Evolutionary conservation across 2,797 vertebrate species (phyloP).

Genomic region (Semotilus atromaculatus): DNA sequence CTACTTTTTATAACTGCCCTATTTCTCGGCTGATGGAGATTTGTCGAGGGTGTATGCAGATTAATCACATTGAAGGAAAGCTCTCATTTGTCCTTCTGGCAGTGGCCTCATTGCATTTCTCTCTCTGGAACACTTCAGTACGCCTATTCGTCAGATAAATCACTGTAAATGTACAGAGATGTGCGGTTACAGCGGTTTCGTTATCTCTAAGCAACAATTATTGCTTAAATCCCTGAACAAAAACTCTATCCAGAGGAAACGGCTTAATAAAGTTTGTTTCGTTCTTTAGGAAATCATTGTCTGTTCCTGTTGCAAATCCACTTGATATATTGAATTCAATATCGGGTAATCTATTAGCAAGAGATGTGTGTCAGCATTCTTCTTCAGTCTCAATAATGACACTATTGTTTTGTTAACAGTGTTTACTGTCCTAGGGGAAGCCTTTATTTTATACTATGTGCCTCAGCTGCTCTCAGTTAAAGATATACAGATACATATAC

Average conservation of each 20-base stretch:
- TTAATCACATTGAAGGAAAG: conserved; percentile 54
- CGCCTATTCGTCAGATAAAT: conserved; percentile 54
- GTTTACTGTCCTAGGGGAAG: conserved; percentile 44
- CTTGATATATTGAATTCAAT: conserved; percentile 50
- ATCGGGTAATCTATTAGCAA: conserved; percentile 43
- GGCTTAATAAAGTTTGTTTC: conserved; percentile 46
- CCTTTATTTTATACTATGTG: conserved; percentile 46
- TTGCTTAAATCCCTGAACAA: conserved; percentile 39
- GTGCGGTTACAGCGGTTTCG: conserved; percentile 53
- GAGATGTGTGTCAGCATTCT: conserved; percentile 55
- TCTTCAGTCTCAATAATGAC: conserved; percentile 49
- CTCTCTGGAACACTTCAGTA: conserved; percentile 52
- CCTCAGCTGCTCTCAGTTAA: conserved; percentile 39
- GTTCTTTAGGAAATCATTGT: conserved; percentile 46
- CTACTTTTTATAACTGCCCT: conserved; percentile 52
- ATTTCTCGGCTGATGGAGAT: conserved; percentile 49
- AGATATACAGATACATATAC: background rate
- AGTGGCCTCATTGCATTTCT: conserved; percentile 53
- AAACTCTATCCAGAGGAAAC: conserved; percentile 40
- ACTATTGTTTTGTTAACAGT: conserved; percentile 55
- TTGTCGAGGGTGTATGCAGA: conserved; percentile 41
- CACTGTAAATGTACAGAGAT: conserved; percentile 42
- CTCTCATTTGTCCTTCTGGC: conserved; percentile 55
- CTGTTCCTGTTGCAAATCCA: conserved; percentile 43
- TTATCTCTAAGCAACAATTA: conserved; percentile 52